Evolutionary conservation across 1,140 invertebrate species (phyloP).

Genomic region (Tribolium madens): DNA sequence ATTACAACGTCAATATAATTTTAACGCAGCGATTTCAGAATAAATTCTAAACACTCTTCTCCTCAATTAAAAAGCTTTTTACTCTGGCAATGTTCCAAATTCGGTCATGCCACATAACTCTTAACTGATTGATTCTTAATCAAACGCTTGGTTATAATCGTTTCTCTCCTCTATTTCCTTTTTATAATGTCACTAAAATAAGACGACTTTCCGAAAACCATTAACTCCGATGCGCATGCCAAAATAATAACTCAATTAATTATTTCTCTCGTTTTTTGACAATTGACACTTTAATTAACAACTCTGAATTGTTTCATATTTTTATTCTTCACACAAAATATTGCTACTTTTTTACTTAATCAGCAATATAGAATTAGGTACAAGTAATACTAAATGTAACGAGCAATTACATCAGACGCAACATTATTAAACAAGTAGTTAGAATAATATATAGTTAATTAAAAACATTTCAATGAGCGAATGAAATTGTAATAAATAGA

Average conservation of each 20-base stretch:
- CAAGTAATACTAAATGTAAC: not conserved
- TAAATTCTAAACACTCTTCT: constrained; percentile 33
- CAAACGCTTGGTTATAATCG: constrained; percentile 30
- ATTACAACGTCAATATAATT: constrained; percentile 15
- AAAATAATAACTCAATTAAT: constrained; percentile 1
- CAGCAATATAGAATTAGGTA: too few species aligned
- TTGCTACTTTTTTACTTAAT: too few species aligned
- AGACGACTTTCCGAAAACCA: not conserved
- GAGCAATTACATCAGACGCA: not conserved
- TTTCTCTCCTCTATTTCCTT: constrained; percentile 13
- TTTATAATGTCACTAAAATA: constrained; percentile 5
- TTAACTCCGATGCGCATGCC: not conserved
- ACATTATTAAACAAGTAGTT: not conserved
- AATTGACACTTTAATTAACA: too few species aligned
- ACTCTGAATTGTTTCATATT: too few species aligned
- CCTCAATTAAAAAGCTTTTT: constrained; percentile 8
- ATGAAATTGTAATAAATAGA: too few species aligned
- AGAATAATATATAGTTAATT: not conserved
- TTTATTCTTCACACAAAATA: too few species aligned
- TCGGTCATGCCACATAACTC: constrained; percentile 35
- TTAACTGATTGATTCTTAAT: constrained; percentile 39
- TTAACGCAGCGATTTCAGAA: not conserved
- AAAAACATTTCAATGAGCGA: not conserved
- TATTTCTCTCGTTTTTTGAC: not conserved
- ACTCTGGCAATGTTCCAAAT: constrained; percentile 21